Evolutionary conservation across 2,113 vertebrate genomes (phyloP), one percentile per base, ranked within the genome.

Genomic region (Cyphomyrus discorhynchus): DNA sequence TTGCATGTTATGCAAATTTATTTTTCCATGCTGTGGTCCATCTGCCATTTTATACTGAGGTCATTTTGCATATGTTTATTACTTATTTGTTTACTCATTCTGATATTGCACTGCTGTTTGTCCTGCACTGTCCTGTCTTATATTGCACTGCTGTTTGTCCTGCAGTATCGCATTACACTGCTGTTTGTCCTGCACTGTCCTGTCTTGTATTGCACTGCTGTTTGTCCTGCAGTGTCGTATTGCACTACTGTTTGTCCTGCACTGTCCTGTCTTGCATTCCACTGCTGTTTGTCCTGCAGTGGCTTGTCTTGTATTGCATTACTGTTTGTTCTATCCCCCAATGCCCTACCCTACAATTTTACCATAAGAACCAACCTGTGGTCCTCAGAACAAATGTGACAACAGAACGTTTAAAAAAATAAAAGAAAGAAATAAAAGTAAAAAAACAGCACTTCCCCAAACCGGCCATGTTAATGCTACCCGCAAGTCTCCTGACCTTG

Each of bases 401-500:
- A n/a, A 58, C 52, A 31, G n/a, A 66, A 27, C 31, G 42, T 74
- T 17, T 5, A 5, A 19, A 53, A 53, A 53, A 53, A 19, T 53
- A 42, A 19, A 21, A 82, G 10, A 5, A 24, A 15, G 15, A 15
- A 24, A 13, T 0, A 19, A 80, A 39, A 31, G 39, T 17, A 19
- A 82, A 82, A 82, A 42, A 7, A 27, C 10, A 70, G 62, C n/a
- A 11, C 24, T 66, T 27, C 58, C 58, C 58, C 58, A 9, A 27
- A 24, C 24, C n/a, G n/a, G n/a, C 10, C n/a, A 31, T 13, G 27
- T 7, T 6, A 45, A 31, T 47, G 45, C 66, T 15, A 2, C 21
- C 27, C 42, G 5, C 46, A 89, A 10, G 10, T 53, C 17, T 45
- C 84, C 95, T 95, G 92, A 99, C 98, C 97, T 96, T 98, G 94